phyloP scores from a whole-genome alignment of 2,888 invertebrate species.

The Uropetala carovei region DNA sequence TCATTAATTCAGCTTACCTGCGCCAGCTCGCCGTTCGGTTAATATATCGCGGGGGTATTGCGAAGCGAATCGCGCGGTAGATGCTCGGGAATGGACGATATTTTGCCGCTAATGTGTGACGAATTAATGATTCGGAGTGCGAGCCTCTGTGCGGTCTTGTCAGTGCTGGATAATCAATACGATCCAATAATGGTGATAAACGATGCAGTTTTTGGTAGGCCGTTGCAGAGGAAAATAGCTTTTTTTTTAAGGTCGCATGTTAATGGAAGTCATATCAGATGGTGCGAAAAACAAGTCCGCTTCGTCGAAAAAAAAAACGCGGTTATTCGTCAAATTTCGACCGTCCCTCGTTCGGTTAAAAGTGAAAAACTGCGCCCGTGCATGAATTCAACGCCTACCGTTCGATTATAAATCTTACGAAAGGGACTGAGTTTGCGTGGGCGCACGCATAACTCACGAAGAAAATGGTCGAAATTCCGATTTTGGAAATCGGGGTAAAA shows the following conservation, averaged over 20 bases:
- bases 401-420: constrained; percentile 15
- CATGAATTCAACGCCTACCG: background rate
- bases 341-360: background rate
- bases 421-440: background rate
- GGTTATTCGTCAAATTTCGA: background rate
- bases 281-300: background rate
- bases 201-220: background rate
- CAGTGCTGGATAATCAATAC: background rate
- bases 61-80: background rate
- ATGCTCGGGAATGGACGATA: background rate
- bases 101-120: constrained; percentile 11
- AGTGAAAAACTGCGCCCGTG: background rate
- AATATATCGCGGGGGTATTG: background rate
- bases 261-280: background rate
- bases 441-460: background rate
- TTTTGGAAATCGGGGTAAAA: background rate
- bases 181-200: constrained; percentile 19
- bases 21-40: background rate
- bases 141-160: constrained; percentile 1
- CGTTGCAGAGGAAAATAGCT: background rate
- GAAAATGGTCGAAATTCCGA: background rate
- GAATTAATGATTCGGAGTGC: constrained; percentile 22
- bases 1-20: background rate
- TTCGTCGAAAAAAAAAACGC: background rate
- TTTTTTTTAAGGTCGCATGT: background rate